Conservation (phyloP, 1,140 invertebrate genomes). For the Sogatella furcifera region DNA sequence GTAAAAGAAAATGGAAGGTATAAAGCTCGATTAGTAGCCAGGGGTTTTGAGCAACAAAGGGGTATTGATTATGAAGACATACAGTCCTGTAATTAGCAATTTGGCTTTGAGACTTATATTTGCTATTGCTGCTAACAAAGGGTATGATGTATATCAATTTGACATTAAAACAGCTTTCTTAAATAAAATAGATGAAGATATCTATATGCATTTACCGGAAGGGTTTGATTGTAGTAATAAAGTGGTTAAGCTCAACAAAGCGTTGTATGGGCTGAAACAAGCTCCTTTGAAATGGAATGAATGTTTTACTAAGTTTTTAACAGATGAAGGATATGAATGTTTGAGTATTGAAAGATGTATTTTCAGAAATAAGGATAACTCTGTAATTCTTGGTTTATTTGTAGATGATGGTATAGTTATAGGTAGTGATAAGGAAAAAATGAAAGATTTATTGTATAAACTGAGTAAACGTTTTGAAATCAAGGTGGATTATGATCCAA, state of each 20-base stretch:
- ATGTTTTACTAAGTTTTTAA: slow-evolving; percentile 4
- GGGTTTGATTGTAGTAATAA: slow-evolving; percentile 19
- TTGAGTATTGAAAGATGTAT: too few species aligned
- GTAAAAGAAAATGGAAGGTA: slow-evolving; percentile 14
- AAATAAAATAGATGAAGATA: too few species aligned
- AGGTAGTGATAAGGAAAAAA: too few species aligned
- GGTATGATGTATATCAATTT: too few species aligned
- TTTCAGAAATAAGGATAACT: too few species aligned
- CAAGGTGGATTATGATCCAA: background rate
- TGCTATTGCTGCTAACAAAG: too few species aligned
- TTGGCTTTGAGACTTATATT: too few species aligned
- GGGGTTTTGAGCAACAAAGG: slow-evolving; percentile 28
- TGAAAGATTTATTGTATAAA: slow-evolving; percentile 1
- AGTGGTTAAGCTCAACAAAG: slow-evolving; percentile 31
- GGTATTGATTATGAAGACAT: slow-evolving; percentile 28
- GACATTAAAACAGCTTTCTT: too few species aligned
- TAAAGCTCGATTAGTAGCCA: slow-evolving; percentile 34
- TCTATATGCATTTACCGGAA: slow-evolving; percentile 10
- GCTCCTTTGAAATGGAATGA: slow-evolving; percentile 26
- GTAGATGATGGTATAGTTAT: too few species aligned
- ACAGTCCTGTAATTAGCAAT: slow-evolving; percentile 20
- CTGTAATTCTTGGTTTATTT: too few species aligned
- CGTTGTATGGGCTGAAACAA: slow-evolving; percentile 35
- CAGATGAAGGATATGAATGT: background rate
- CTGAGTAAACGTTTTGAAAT: slow-evolving; percentile 5